Evolutionary conservation across 2,888 invertebrate species (phyloP).

Genomic region (Uropetala carovei): DNA sequence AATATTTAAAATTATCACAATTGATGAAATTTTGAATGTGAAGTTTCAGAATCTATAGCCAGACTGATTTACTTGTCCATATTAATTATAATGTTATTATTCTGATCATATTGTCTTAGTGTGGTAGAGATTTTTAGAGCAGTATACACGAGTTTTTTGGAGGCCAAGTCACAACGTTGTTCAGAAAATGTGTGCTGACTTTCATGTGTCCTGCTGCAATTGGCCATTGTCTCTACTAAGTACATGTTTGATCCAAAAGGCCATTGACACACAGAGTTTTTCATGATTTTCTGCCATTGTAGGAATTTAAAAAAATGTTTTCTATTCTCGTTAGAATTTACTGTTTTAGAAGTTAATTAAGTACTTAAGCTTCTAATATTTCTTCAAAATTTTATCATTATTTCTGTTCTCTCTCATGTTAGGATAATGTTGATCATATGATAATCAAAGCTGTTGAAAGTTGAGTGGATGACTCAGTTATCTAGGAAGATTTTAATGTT

Average conservation of each 20-base stretch:
- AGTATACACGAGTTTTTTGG: constrained; percentile 45
- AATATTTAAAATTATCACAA: constrained; percentile 38
- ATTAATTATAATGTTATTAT: constrained; percentile 41
- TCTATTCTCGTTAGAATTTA: constrained; percentile 16
- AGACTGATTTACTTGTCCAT: constrained; percentile 55
- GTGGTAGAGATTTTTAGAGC: constrained; percentile 34
- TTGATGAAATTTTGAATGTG: constrained; percentile 26
- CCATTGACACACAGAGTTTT: constrained; percentile 10
- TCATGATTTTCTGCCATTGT: constrained; percentile 22
- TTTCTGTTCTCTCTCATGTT: constrained; percentile 21
- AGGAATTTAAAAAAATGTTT: constrained; percentile 28
- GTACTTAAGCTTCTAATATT: constrained; percentile 16
- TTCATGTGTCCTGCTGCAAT: constrained; percentile 42
- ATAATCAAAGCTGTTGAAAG: constrained; percentile 1
- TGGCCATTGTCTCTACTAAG: constrained; percentile 38
- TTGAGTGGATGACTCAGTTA: constrained; percentile 3
- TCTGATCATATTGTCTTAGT: constrained; percentile 18
- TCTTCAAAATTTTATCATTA: constrained; percentile 13
- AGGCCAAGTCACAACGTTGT: constrained; percentile 17
- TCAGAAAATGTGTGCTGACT: constrained; percentile 36
- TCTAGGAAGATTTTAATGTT: constrained; percentile 28
- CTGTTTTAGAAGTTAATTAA: constrained; percentile 29
- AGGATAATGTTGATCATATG: constrained; percentile 5
- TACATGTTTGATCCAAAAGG: constrained; percentile 29
- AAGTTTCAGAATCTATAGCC: constrained; percentile 40